phyloP scores from a whole-genome alignment of 2,113 vertebrate genomes.

The Gracilinanus agilis region DNA sequence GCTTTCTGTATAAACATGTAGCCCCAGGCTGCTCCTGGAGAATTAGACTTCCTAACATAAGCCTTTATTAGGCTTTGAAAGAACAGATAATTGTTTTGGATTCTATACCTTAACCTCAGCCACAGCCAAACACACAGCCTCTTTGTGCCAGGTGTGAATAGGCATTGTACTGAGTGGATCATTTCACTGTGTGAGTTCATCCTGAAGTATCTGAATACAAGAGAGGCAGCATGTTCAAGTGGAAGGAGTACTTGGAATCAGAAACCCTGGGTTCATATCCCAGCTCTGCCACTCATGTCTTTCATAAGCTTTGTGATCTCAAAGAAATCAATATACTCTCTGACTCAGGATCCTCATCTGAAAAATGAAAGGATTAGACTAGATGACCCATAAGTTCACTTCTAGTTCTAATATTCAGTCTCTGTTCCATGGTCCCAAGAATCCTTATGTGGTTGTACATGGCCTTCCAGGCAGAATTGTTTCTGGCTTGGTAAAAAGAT shows the following conservation, averaged over 20 bases:
- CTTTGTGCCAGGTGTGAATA: neutral
- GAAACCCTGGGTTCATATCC: too few species aligned
- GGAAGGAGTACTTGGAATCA: too few species aligned
- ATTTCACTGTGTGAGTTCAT: neutral
- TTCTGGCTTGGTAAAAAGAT: neutral
- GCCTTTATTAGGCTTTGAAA: too few species aligned
- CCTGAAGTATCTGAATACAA: too few species aligned
- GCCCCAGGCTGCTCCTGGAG: too few species aligned
- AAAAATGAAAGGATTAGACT: neutral
- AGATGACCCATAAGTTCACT: neutral
- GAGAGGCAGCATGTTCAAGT: too few species aligned
- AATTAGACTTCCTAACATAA: too few species aligned
- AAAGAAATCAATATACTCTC: neutral
- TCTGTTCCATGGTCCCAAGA: neutral
- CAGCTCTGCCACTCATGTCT: too few species aligned
- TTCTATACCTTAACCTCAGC: too few species aligned
- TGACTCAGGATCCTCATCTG: neutral
- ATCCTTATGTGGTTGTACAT: neutral
- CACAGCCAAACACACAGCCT: too few species aligned
- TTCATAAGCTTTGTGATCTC: neutral
- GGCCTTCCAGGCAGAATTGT: neutral
- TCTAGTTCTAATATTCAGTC: neutral
- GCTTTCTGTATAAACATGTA: too few species aligned
- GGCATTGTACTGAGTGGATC: neutral
- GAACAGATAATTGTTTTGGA: too few species aligned